phyloP scores from a whole-genome alignment of 1,140 invertebrate genomes.

The Piezodorus guildinii region DNA sequence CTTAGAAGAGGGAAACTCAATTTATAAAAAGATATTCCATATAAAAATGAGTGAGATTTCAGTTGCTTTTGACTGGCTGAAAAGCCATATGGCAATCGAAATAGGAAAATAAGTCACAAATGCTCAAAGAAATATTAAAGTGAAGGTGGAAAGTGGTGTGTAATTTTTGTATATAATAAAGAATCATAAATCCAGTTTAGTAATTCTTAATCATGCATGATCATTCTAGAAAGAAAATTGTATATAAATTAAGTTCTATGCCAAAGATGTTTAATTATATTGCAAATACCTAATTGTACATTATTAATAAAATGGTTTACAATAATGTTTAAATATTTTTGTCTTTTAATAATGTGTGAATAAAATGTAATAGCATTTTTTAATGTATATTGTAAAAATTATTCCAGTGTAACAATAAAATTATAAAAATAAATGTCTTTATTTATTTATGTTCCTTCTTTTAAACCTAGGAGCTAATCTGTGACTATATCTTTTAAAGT shows the following conservation, averaged over 20 bases:
- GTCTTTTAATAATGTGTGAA: constrained; percentile 24
- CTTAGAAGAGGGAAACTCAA: too few species aligned
- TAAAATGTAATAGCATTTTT: constrained; percentile 22
- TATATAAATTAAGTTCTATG: constrained; percentile 21
- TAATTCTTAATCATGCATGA: constrained; percentile 10
- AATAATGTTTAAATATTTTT: constrained; percentile 23
- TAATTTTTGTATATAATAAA: constrained; percentile 10
- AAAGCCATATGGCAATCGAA: background rate
- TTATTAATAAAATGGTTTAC: constrained; percentile 16
- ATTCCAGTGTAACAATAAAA: constrained; percentile 17
- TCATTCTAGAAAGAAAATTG: constrained; percentile 6
- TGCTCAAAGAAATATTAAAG: constrained; percentile 6
- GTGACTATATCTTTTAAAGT: too few species aligned
- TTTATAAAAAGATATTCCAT: too few species aligned
- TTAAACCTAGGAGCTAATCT: too few species aligned
- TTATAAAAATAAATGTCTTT: background rate
- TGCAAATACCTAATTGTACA: constrained; percentile 16
- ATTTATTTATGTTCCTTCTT: too few species aligned
- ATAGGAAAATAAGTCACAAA: background rate
- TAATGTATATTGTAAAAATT: constrained; percentile 25
- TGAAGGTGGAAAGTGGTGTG: background rate
- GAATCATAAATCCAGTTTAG: background rate
- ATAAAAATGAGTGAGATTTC: too few species aligned
- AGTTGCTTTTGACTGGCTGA: too few species aligned
- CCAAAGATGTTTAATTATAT: constrained; percentile 21